A percentile compares a stretch with the other conserved stretches of the same genome.
These are phyloP conservation scores for Dione vanillae DNA, from an alignment of 2,888 invertebrate species.

Conservation along the genomic window DNA sequence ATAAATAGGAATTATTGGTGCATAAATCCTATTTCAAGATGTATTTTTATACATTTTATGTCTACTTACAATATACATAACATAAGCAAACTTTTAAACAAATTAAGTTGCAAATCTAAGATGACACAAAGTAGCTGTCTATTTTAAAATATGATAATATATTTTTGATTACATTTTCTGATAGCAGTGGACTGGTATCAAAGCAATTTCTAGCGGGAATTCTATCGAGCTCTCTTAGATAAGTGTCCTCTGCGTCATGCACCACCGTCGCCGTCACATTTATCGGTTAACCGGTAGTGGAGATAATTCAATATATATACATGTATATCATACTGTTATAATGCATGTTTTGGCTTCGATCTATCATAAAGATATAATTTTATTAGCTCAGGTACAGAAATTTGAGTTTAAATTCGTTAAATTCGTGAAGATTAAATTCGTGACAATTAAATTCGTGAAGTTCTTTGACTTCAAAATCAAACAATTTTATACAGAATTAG, in stretches of 20 bases:
- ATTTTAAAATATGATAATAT: conserved; percentile 24
- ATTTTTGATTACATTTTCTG: conserved; percentile 29
- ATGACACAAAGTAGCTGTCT: not conserved
- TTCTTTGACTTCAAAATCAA: too few species aligned
- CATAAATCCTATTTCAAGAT: too few species aligned
- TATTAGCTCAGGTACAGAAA: too few species aligned
- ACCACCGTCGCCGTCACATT: conserved; percentile 32
- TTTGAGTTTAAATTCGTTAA: too few species aligned
- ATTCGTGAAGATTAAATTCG: too few species aligned
- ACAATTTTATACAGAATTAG: too few species aligned
- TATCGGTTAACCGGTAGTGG: conserved; percentile 25
- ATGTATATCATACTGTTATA: not conserved
- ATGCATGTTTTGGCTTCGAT: not conserved
- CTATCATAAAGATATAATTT: too few species aligned
- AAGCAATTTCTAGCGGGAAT: conserved; percentile 34
- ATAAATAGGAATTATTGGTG: too few species aligned
- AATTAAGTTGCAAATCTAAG: not conserved
- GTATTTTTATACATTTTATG: too few species aligned
- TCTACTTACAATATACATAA: too few species aligned
- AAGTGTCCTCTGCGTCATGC: conserved; percentile 35
- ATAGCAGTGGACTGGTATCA: conserved; percentile 26
- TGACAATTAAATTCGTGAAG: too few species aligned
- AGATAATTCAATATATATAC: conserved; percentile 25
- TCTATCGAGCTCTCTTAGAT: conserved; percentile 30
- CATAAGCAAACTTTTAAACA: not conserved